These are phyloP conservation scores for Miichthys miiuy DNA, from an alignment of 2,797 vertebrate genomes.

Conservation along the genomic window DNA sequence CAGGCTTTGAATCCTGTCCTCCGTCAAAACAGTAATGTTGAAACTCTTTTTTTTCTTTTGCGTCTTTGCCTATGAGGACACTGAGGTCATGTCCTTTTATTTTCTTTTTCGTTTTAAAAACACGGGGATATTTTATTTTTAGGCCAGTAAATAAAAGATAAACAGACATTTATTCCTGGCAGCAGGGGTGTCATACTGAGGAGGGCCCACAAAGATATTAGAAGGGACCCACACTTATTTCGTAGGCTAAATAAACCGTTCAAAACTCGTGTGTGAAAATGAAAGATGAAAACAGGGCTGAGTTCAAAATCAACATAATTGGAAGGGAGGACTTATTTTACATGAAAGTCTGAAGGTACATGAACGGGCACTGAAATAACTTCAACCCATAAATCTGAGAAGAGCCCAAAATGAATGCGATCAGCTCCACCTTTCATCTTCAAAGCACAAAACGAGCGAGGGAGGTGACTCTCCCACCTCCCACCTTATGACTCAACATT, in stretches of 20 bases:
- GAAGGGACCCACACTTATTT: too few relatives aligned
- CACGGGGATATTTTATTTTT: too few relatives aligned
- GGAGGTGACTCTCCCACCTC: constrained; percentile 47
- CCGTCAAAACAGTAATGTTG: not conserved
- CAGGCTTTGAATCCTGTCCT: not conserved
- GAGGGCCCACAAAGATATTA: too few relatives aligned
- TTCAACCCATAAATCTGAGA: constrained; percentile 48
- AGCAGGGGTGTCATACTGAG: too few relatives aligned
- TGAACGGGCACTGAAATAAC: constrained; percentile 27
- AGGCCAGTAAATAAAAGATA: not conserved
- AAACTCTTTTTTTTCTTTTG: too few relatives aligned
- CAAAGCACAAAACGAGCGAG: constrained; percentile 60
- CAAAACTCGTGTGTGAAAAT: too few relatives aligned
- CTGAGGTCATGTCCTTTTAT: not conserved
- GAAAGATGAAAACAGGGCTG: too few relatives aligned
- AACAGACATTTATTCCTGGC: too few relatives aligned
- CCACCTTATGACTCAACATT: constrained; percentile 71
- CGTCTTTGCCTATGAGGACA: not conserved
- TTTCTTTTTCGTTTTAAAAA: too few relatives aligned
- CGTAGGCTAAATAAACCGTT: too few relatives aligned
- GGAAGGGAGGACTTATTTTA: constrained; percentile 6
- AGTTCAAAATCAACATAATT: constrained; percentile 26
- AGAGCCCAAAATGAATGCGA: constrained; percentile 56
- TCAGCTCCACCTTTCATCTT: constrained; percentile 75
- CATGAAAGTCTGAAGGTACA: constrained; percentile 11